Conservation (phyloP, 2,797 vertebrate species). For the Eurystomus glaucurus region DNA sequence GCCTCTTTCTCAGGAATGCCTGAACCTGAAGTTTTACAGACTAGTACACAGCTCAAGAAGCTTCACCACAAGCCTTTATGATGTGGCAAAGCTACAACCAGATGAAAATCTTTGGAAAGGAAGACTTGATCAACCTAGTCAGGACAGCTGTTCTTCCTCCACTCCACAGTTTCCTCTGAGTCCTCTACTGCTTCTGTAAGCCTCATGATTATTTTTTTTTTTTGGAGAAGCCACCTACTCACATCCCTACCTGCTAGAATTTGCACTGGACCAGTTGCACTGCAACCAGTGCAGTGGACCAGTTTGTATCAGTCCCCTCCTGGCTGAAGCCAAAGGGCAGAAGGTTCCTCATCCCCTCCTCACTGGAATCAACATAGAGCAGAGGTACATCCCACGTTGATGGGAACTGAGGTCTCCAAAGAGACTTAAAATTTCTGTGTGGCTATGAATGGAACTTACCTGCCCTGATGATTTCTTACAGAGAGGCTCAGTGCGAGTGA, state of each 20-base stretch:
- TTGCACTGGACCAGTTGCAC: background rate
- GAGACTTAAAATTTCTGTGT: background rate
- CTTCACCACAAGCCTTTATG: background rate
- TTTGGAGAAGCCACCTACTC: background rate
- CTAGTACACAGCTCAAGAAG: background rate
- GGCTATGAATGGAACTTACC: background rate
- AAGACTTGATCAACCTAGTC: background rate
- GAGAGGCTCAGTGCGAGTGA: no score
- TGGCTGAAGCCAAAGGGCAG: background rate
- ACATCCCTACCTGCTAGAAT: background rate
- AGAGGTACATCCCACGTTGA: fast-evolving
- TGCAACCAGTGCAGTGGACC: no score
- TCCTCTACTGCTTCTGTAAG: background rate
- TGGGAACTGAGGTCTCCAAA: background rate
- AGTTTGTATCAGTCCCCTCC: background rate
- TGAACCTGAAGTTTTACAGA: background rate
- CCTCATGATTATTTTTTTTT: background rate
- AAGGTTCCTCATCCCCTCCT: background rate
- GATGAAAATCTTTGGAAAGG: background rate
- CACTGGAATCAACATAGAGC: background rate
- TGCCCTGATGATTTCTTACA: background rate
- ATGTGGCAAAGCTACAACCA: background rate
- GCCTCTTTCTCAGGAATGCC: background rate
- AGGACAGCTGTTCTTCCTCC: background rate
- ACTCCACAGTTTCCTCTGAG: background rate